A percentile compares a stretch with the other conserved stretches of the same genome.
phyloP scores from a whole-genome alignment of 1,140 invertebrate genomes.

The Callitettix versicolor region DNA sequence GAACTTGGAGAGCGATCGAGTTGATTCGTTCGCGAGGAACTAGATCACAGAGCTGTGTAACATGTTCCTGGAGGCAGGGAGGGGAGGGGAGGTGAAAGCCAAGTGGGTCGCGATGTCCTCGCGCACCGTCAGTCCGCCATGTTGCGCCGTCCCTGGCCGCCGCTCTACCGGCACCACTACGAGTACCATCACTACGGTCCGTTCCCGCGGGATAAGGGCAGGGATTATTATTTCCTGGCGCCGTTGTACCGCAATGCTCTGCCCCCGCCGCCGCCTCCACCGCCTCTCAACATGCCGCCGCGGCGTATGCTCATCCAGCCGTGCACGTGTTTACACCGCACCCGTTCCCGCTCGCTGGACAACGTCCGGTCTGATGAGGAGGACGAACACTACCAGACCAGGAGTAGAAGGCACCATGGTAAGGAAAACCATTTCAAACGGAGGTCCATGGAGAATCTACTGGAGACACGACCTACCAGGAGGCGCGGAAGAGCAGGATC shows the following conservation, averaged over 20 bases:
- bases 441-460: conserved; percentile 57
- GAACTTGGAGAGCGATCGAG: not conserved
- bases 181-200: conserved; percentile 38
- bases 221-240: conserved; percentile 57
- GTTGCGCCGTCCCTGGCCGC: conserved; percentile 28
- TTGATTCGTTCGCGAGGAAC: too few species aligned
- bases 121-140: conserved; percentile 9
- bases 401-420: conserved; percentile 43
- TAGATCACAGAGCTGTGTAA: not conserved
- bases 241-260: conserved; percentile 52
- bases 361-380: conserved; percentile 42
- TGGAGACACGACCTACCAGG: conserved; percentile 28
- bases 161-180: conserved; percentile 27
- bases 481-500: not conserved
- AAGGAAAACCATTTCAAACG: conserved; percentile 38
- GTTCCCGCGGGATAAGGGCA: conserved; percentile 42
- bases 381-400: conserved; percentile 47
- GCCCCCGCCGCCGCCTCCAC: conserved; percentile 42
- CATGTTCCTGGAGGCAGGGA: conserved; percentile 20
- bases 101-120: not conserved
- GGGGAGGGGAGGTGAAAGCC: conserved; percentile 31
- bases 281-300: conserved; percentile 30
- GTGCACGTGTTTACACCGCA: conserved; percentile 30
- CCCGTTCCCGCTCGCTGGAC: conserved; percentile 52
- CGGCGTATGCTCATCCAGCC: conserved; percentile 15